Percentiles rank a stretch among this genome's conserved stretches.
Evolutionary conservation across 2,797 vertebrate genomes (phyloP).

Genomic region (Poecilia wingei): DNA sequence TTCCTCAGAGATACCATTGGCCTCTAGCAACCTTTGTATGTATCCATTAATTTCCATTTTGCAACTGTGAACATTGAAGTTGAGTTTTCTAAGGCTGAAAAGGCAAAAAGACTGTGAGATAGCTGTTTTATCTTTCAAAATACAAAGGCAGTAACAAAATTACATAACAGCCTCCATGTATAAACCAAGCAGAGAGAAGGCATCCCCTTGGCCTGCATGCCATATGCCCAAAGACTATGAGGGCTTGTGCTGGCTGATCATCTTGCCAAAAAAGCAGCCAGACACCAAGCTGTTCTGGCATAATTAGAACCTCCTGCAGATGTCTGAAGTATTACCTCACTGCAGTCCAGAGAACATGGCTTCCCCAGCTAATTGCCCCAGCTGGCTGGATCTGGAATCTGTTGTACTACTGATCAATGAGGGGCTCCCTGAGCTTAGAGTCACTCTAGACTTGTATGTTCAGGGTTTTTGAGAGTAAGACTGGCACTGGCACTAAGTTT

Average conservation of each 20-base stretch:
- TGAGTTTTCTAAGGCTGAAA: not conserved
- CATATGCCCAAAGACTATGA: constrained; percentile 58
- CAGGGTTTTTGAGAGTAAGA: constrained; percentile 13
- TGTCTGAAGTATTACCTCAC: constrained; percentile 79
- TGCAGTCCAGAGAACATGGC: constrained; percentile 66
- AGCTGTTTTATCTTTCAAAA: not conserved
- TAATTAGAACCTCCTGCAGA: constrained; percentile 82
- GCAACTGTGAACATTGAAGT: not conserved
- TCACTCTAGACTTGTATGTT: constrained; percentile 45
- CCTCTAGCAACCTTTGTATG: not conserved
- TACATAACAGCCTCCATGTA: not conserved
- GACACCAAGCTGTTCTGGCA: constrained; percentile 75
- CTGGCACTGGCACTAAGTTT: constrained; percentile 25
- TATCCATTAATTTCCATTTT: not conserved
- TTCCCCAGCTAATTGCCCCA: constrained; percentile 75
- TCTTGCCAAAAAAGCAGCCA: constrained; percentile 68
- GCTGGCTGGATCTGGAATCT: constrained; percentile 72
- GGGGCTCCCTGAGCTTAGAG: constrained; percentile 63
- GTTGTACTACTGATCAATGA: constrained; percentile 66
- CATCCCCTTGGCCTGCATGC: constrained; percentile 68
- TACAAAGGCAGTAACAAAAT: not conserved
- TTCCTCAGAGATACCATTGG: not conserved
- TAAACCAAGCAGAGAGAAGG: constrained; percentile 56
- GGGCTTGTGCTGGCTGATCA: constrained; percentile 67
- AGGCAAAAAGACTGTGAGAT: not conserved